Conservation (phyloP, 2,797 vertebrate genomes). For the Balearica regulorum region DNA sequence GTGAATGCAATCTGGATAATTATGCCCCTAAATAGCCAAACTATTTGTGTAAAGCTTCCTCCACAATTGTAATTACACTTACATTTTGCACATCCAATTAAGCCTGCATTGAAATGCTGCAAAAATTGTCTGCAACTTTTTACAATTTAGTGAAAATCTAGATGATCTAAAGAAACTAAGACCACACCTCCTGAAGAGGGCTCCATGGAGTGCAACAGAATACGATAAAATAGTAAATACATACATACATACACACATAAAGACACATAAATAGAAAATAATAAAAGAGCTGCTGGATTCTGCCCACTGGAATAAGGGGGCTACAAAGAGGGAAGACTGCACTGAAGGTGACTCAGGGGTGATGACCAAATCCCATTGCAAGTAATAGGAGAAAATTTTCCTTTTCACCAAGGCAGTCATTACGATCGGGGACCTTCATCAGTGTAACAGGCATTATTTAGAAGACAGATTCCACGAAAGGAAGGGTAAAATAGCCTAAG, state of each 20-base stretch:
- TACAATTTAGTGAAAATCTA: background rate
- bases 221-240: no score
- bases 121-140: background rate
- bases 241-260: no score
- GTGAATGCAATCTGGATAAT: background rate
- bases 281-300: background rate
- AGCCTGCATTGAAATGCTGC: background rate
- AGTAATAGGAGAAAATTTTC: background rate
- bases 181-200: background rate
- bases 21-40: background rate
- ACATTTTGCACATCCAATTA: background rate
- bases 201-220: background rate
- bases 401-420: background rate
- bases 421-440: background rate
- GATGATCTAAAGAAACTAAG: background rate
- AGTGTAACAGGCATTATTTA: background rate
- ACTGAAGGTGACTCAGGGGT: fast-evolving
- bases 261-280: no score
- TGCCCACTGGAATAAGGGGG: background rate
- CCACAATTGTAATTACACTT: background rate
- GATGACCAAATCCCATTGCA: background rate
- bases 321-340: background rate
- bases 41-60: background rate
- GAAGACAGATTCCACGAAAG: background rate
- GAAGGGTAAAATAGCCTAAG: background rate